phyloP scores from a whole-genome alignment of 1,140 invertebrate species.

The Zaprionus ghesquierei region DNA sequence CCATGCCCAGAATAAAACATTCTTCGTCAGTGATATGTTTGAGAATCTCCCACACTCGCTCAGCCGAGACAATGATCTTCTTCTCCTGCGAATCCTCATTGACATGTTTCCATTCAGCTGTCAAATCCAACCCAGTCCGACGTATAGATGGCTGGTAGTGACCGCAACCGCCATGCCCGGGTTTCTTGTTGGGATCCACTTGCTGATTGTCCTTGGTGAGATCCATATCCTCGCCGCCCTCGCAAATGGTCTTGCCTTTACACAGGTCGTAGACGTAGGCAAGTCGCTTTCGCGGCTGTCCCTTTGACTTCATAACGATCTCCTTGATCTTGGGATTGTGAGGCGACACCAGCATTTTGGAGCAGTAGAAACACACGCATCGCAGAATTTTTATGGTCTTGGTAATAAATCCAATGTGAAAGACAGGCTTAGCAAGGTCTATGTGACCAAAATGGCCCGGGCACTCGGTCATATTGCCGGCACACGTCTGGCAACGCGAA shows the following conservation, averaged over 20 bases:
- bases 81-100: slow-evolving; percentile 99
- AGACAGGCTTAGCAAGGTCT: slow-evolving; percentile 98
- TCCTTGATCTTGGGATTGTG: slow-evolving; percentile 99
- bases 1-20: slow-evolving; percentile 97
- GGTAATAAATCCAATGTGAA: slow-evolving; percentile 98
- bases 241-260: slow-evolving; percentile 99
- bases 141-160: slow-evolving; percentile 97
- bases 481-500: slow-evolving; percentile 98
- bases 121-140: slow-evolving; percentile 94
- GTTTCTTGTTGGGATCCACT: slow-evolving; percentile 86
- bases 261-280: slow-evolving; percentile 99
- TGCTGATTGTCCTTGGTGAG: slow-evolving; percentile 88
- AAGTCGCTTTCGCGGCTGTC: slow-evolving; percentile 96
- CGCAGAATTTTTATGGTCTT: slow-evolving; percentile 98
- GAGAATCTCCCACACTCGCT: slow-evolving; percentile 97
- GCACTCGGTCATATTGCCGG: slow-evolving; percentile 98
- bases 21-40: slow-evolving; percentile 99
- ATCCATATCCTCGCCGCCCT: slow-evolving; percentile 99
- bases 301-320: slow-evolving; percentile 97
- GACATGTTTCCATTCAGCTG: slow-evolving; percentile 98
- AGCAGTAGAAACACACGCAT: slow-evolving; percentile 99
- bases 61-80: slow-evolving; percentile 96
- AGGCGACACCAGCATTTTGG: slow-evolving; percentile 96
- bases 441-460: slow-evolving; percentile 99
- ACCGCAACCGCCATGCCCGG: slow-evolving; percentile 97